A percentile compares a stretch with the other conserved stretches of the same genome.
Conservation (phyloP, 2,797 vertebrate species). For the Onychomys arenicola region DNA sequence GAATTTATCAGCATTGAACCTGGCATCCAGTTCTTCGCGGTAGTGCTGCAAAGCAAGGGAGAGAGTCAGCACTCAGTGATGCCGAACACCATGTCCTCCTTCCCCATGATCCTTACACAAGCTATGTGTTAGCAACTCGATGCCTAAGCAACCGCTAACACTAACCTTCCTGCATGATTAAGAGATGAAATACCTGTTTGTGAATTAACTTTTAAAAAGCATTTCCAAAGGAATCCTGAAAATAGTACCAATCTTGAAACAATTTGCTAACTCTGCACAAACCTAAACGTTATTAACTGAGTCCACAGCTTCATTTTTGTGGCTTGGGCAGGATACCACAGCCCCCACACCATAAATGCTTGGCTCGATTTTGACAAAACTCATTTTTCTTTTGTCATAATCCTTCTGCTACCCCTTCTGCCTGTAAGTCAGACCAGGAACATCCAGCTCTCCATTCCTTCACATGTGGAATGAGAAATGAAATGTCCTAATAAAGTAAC, state of each 20-base stretch:
- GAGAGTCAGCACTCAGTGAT: background rate
- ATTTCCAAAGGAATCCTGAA: background rate
- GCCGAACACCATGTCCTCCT: background rate
- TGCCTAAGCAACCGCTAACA: background rate
- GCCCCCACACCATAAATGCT: background rate
- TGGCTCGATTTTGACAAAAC: background rate
- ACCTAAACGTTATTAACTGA: background rate
- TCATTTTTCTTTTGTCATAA: background rate
- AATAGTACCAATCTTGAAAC: conserved; percentile 32
- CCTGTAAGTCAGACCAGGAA: conserved; percentile 33
- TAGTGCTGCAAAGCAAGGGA: conserved; percentile 89
- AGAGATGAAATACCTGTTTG: conserved; percentile 1
- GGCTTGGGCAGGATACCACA: conserved; percentile 15
- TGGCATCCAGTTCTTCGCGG: conserved; percentile 93
- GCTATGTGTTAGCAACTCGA: background rate
- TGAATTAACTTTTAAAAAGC: background rate
- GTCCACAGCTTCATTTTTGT: background rate
- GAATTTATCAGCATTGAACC: conserved; percentile 91
- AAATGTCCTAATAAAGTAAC: background rate
- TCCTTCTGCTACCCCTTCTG: conserved; percentile 9
- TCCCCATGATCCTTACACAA: background rate
- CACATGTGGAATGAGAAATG: conserved; percentile 13
- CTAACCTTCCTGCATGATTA: background rate
- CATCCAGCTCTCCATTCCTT: background rate
- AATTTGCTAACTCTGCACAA: conserved; percentile 48